Conservation (phyloP, 2,888 invertebrate species). For the Lasius platythorax region DNA sequence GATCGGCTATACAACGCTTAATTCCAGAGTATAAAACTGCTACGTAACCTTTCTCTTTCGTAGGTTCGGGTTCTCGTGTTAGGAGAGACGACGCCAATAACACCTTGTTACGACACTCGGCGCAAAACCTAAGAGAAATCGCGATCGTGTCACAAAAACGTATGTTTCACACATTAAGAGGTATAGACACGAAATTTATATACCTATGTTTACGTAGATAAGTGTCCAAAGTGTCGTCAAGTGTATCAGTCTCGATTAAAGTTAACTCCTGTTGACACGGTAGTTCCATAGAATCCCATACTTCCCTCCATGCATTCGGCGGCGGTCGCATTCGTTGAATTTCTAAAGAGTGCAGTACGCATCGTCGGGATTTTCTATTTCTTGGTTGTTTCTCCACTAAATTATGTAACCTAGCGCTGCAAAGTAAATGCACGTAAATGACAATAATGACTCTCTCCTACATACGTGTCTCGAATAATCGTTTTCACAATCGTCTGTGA, state of each 20-base stretch:
- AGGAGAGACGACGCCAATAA: constrained; percentile 93
- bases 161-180: neutral
- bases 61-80: constrained; percentile 93
- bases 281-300: constrained; percentile 94
- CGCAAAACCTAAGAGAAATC: constrained; percentile 90
- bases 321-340: constrained; percentile 92
- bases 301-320: constrained; percentile 92
- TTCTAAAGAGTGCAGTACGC: constrained; percentile 96
- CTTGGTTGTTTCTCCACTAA: constrained; percentile 93
- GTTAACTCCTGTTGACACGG: constrained; percentile 94
- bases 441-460: constrained; percentile 24
- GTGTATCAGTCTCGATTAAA: constrained; percentile 93
- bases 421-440: neutral
- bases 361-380: constrained; percentile 95
- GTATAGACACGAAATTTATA: neutral
- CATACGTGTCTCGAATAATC: neutral
- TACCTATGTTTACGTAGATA: constrained; percentile 96
- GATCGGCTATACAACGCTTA: constrained; percentile 93
- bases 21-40: constrained; percentile 95
- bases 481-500: constrained; percentile 59
- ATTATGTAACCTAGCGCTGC: constrained; percentile 91
- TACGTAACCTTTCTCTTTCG: constrained; percentile 96
- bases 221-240: constrained; percentile 95
- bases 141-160: neutral
- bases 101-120: constrained; percentile 97